A percentile compares a stretch with the other conserved stretches of the same genome.
These are phyloP conservation scores for Calycopis cecrops DNA, from an alignment of 1,140 invertebrate species.

Conservation along the genomic window DNA sequence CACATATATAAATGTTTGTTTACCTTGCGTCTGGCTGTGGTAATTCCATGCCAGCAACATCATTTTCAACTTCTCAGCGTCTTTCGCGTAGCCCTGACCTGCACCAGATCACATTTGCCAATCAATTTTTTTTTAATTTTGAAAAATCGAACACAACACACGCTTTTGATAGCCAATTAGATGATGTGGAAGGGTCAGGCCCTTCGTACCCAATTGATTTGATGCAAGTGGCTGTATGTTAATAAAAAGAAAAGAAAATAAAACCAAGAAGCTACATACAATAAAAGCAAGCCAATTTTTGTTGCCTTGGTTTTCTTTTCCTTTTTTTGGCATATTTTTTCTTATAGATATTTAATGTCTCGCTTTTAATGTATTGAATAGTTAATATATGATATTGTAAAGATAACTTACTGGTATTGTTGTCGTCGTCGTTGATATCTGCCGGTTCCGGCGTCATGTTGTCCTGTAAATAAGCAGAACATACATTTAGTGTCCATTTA, in stretches of 20 bases:
- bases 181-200: slow-evolving; percentile 20
- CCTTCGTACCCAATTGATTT: slow-evolving; percentile 62
- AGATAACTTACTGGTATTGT: slow-evolving; percentile 78
- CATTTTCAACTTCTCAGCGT: slow-evolving; percentile 88
- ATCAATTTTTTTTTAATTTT: slow-evolving; percentile 61
- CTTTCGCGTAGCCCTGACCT: slow-evolving; percentile 81
- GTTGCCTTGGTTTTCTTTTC: too few relatives aligned
- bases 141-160: slow-evolving; percentile 23
- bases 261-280: neutral
- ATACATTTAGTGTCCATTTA: neutral
- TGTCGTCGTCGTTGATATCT: slow-evolving; percentile 82
- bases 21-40: slow-evolving; percentile 82
- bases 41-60: slow-evolving; percentile 91
- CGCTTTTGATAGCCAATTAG: neutral
- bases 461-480: slow-evolving; percentile 79
- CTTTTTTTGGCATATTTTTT: too few relatives aligned
- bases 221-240: slow-evolving; percentile 61
- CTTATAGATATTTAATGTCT: slow-evolving; percentile 9
- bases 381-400: neutral
- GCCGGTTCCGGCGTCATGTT: slow-evolving; percentile 81
- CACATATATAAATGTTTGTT: slow-evolving; percentile 28
- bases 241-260: slow-evolving; percentile 13
- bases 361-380: neutral
- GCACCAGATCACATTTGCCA: slow-evolving; percentile 70
- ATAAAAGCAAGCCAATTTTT: too few relatives aligned